A percentile compares a stretch with the other conserved stretches of the same genome.
These are phyloP conservation scores for Notospermus geniculatus DNA, from an alignment of 1,140 invertebrate genomes.

Conservation along the genomic window DNA sequence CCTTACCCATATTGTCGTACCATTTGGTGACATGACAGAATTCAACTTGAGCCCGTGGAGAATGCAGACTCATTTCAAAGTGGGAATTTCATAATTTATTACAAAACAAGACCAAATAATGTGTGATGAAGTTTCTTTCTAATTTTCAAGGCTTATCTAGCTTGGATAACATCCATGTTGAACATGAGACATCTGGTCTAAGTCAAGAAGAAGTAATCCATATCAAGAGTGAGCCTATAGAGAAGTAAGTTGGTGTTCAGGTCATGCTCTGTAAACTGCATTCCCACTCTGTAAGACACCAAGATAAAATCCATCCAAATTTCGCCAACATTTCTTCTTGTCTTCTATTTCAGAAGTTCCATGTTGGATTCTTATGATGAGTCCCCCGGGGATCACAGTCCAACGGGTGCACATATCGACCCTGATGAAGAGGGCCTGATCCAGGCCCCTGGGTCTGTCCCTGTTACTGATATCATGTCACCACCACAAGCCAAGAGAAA, in stretches of 20 bases:
- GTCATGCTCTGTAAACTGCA: too few species aligned
- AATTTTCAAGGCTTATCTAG: background rate
- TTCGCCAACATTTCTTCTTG: slow-evolving; percentile 4
- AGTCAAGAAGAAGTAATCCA: background rate
- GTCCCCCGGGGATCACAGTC: slow-evolving; percentile 16
- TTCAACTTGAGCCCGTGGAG: too few species aligned
- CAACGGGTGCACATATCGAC: too few species aligned
- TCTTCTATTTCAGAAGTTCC: slow-evolving; percentile 18
- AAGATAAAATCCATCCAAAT: too few species aligned
- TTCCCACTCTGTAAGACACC: too few species aligned
- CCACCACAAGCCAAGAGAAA: slow-evolving; percentile 44
- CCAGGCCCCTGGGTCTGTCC: slow-evolving; percentile 33
- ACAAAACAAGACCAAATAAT: too few species aligned
- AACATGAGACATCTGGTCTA: background rate
- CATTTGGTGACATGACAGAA: too few species aligned
- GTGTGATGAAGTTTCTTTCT: background rate
- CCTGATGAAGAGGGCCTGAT: slow-evolving; percentile 30
- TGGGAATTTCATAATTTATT: too few species aligned
- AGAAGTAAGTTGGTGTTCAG: background rate
- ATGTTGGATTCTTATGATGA: slow-evolving; percentile 28
- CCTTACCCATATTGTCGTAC: too few species aligned
- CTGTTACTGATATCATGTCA: slow-evolving; percentile 35
- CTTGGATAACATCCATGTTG: background rate
- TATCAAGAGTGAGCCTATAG: background rate
- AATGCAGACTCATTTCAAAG: too few species aligned